Percentiles rank a stretch among this genome's conserved stretches.
phyloP scores from a whole-genome alignment of 2,797 vertebrate species.

The Pempheris klunzingeri region DNA sequence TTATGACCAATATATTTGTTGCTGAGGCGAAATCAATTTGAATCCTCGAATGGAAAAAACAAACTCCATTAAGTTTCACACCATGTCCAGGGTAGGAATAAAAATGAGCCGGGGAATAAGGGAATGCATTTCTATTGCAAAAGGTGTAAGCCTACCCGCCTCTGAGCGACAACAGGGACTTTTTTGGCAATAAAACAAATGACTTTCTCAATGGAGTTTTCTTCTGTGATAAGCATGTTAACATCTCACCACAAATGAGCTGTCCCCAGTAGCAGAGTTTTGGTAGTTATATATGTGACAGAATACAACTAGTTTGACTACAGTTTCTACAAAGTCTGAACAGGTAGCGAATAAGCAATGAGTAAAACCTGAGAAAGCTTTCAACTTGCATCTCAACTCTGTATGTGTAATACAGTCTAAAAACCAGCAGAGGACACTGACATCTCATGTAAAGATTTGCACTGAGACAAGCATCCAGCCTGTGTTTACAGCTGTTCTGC shows the following conservation, averaged over 20 bases:
- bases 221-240: conserved; percentile 67
- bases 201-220: conserved; percentile 51
- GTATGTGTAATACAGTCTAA: conserved; percentile 45
- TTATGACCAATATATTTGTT: conserved; percentile 31
- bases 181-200: conserved; percentile 62
- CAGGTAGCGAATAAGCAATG: background rate
- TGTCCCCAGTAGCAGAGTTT: background rate
- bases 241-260: conserved; percentile 45
- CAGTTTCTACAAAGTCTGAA: conserved; percentile 1
- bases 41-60: conserved; percentile 28
- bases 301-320: background rate
- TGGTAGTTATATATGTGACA: background rate
- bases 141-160: conserved; percentile 17
- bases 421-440: conserved; percentile 81
- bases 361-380: background rate
- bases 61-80: conserved; percentile 30
- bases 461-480: background rate
- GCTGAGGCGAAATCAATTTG: conserved; percentile 38
- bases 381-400: background rate
- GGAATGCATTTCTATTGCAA: conserved; percentile 41
- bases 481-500: background rate
- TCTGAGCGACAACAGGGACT: conserved; percentile 52
- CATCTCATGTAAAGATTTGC: conserved; percentile 58
- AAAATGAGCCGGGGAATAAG: conserved; percentile 44
- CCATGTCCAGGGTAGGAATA: conserved; percentile 29